These are phyloP conservation scores for Pseudopipra pipra DNA, from an alignment of 2,113 vertebrate species.

Conservation along the genomic window DNA sequence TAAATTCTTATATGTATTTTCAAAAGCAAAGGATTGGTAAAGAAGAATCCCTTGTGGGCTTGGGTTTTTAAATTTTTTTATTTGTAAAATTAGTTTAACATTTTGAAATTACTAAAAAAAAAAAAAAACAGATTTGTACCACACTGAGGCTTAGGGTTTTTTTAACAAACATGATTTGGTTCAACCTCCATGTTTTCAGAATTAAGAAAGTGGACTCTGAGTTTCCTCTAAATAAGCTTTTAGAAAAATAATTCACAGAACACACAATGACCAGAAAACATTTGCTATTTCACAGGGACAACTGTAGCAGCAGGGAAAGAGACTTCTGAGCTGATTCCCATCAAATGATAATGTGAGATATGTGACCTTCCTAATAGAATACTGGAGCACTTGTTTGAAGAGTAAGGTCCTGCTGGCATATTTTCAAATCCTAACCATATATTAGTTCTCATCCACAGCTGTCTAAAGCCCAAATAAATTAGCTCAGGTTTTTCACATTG, in stretches of 20 bases:
- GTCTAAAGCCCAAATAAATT: background rate
- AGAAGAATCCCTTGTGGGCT: background rate
- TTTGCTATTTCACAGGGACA: background rate
- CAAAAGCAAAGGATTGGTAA: background rate
- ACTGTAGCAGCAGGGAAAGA: background rate
- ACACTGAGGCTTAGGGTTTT: fast-evolving
- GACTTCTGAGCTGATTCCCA: background rate
- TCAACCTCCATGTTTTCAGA: background rate
- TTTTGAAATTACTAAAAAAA: background rate
- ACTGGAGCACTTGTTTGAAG: background rate
- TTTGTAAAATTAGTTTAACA: background rate
- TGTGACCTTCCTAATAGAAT: background rate
- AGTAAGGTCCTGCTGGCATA: background rate
- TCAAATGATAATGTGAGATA: background rate
- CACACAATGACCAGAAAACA: background rate
- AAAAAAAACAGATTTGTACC: background rate
- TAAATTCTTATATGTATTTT: background rate
- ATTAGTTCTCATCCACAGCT: background rate
- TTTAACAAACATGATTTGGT: background rate
- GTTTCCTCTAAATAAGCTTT: background rate
- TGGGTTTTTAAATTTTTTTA: background rate
- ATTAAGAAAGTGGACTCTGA: background rate
- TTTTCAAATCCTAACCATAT: background rate
- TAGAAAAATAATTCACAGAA: background rate
- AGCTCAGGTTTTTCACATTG: background rate